Conservation (phyloP, 2,113 vertebrate species). For the Tor tambroides region DNA sequence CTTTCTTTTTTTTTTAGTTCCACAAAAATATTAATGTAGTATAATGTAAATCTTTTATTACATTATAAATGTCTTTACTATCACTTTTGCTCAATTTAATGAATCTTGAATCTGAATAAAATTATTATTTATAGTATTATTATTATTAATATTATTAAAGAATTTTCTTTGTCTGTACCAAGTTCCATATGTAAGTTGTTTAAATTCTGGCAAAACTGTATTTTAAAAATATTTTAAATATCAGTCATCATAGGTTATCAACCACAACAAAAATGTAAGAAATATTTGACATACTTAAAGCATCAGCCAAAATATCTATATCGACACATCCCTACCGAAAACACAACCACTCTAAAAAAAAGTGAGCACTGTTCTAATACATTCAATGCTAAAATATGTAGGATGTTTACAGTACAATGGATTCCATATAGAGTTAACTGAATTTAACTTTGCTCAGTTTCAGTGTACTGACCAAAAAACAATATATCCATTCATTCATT, state of each 20-base stretch:
- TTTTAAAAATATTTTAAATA: not conserved
- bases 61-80: too few relatives aligned
- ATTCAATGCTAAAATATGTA: not conserved
- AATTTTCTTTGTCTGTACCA: not conserved
- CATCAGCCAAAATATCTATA: not conserved
- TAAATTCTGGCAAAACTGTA: not conserved
- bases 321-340: not conserved
- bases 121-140: too few relatives aligned
- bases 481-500: constrained; percentile 51
- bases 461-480: constrained; percentile 17
- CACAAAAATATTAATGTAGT: too few relatives aligned
- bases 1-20: too few relatives aligned
- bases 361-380: not conserved
- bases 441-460: not conserved
- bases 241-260: not conserved
- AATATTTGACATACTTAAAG: not conserved
- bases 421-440: not conserved
- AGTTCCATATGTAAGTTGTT: not conserved
- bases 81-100: not conserved
- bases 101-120: not conserved
- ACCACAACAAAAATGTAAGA: not conserved
- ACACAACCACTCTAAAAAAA: not conserved
- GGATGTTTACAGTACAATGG: not conserved
- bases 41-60: not conserved
- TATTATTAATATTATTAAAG: not conserved